These are phyloP conservation scores for Epinephelus lanceolatus DNA, from an alignment of 2,113 vertebrate species.

Conservation along the genomic window DNA sequence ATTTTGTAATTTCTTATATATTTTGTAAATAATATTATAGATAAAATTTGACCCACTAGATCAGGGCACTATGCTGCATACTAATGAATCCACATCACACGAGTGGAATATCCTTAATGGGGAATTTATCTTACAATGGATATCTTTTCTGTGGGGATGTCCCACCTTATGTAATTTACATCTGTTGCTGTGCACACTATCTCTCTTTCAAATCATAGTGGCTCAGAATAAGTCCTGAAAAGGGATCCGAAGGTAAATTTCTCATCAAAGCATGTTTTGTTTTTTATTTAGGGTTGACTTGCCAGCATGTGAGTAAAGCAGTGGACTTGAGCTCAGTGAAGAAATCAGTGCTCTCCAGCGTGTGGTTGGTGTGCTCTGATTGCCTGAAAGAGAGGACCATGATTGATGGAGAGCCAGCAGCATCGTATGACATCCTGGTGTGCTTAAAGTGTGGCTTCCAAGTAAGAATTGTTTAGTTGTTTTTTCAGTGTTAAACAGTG, in stretches of 20 bases:
- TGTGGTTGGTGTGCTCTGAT: slow-evolving; percentile 93
- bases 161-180: not conserved
- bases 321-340: slow-evolving; percentile 94
- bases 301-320: slow-evolving; percentile 93
- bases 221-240: not conserved
- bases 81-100: not conserved
- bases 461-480: slow-evolving; percentile 80
- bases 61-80: not conserved
- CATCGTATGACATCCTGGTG: slow-evolving; percentile 89
- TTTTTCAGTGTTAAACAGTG: not conserved
- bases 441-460: slow-evolving; percentile 97
- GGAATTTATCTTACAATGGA: not conserved
- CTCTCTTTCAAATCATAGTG: not conserved
- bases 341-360: slow-evolving; percentile 88
- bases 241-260: not conserved
- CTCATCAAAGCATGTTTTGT: not conserved
- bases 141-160: not conserved
- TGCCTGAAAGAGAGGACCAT: slow-evolving; percentile 92
- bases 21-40: not conserved
- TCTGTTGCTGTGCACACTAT: not conserved
- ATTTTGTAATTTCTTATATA: not conserved
- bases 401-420: slow-evolving; percentile 85
- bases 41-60: not conserved
- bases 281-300: slow-evolving; percentile 88
- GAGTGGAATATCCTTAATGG: not conserved